These are phyloP conservation scores for Anadara kagoshimensis DNA, from an alignment of 1,140 invertebrate genomes.

Conservation along the genomic window DNA sequence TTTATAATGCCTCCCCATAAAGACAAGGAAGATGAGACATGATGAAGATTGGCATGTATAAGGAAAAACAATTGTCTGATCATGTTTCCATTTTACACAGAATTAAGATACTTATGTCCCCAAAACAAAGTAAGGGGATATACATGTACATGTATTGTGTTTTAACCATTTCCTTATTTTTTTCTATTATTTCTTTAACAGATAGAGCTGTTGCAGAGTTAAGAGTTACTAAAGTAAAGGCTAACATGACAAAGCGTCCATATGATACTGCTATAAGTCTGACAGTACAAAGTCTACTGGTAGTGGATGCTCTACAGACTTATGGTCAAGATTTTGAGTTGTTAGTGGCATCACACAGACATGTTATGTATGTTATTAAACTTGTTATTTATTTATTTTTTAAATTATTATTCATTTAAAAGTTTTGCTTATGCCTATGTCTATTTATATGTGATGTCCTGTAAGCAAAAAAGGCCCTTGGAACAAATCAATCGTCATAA, in stretches of 20 bases:
- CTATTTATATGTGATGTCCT: too few species aligned
- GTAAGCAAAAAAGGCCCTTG: too few species aligned
- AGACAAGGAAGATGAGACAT: too few species aligned
- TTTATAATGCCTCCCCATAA: too few species aligned
- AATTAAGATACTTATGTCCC: too few species aligned
- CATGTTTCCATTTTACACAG: too few species aligned
- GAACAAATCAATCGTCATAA: too few species aligned
- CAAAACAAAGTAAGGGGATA: neutral
- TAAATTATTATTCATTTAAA: neutral
- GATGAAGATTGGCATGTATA: too few species aligned
- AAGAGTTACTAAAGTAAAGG: constrained; percentile 90
- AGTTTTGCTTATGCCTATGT: neutral
- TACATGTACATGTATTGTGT: neutral
- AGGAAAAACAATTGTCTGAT: too few species aligned
- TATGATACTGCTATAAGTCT: constrained; percentile 85
- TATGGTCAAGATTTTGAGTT: constrained; percentile 96
- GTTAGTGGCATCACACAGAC: constrained; percentile 93
- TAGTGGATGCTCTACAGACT: constrained; percentile 95
- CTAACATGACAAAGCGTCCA: constrained; percentile 82
- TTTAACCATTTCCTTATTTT: neutral
- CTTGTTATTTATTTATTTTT: neutral
- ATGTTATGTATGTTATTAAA: constrained; percentile 82
- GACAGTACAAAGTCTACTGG: constrained; percentile 91
- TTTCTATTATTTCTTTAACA: constrained; percentile 62
- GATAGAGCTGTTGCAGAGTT: constrained; percentile 86